Base-by-base conservation (phyloP, 2,797 vertebrate species). In the Caiman crocodilus region DNA sequence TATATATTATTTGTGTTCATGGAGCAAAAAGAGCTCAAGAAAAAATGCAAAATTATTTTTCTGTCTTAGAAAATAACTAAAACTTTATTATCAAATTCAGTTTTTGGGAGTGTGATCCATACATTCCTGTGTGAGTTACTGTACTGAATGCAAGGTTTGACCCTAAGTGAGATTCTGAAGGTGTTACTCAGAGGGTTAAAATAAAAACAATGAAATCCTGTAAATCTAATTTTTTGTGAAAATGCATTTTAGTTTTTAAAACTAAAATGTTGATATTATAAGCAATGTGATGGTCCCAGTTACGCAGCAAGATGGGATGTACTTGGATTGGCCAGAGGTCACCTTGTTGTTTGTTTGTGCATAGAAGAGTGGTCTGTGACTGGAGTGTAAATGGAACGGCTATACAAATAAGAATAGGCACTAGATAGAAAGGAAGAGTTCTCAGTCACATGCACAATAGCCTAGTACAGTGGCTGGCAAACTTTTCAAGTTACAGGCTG, bases 1-100 rank as follows among this genome's bases (percentile, higher is more conserved):
- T 73, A 76, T 79, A 91, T 76, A 85, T 90, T 86, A 84, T 8
- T 14, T 90, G 87, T 4, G 5, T 42, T 95, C 94, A 78, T 92
- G 85, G 61, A 77, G 87, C 74, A 94, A 88, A 58, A 28, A 58
- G 1, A 63, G 35, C 71, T 64, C 84, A 55, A 65, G 76, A 89
- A n/a, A 85, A 58, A 95, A 89, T 58, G 42, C 9, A 78, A 58
- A 35, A 32, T 3, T 82, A 87, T 79, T 17, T 87, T 57, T 85
- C 55, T 85, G 25, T 56, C 50, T 78, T 14, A 11, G 1, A 1
- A 17, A 58, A 79, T 35, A 87, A 79, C 71, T 20, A 58, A 0
- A 0, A 12, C 28, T 79, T 79, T 75, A 55, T 88, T 61, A 65
- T 85, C 30, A 89, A 87, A 87, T 81, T 88, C 77, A 77, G 71